Evolutionary conservation across 2,888 invertebrate genomes (phyloP).

Genomic region (Synergus gifuensis): DNA sequence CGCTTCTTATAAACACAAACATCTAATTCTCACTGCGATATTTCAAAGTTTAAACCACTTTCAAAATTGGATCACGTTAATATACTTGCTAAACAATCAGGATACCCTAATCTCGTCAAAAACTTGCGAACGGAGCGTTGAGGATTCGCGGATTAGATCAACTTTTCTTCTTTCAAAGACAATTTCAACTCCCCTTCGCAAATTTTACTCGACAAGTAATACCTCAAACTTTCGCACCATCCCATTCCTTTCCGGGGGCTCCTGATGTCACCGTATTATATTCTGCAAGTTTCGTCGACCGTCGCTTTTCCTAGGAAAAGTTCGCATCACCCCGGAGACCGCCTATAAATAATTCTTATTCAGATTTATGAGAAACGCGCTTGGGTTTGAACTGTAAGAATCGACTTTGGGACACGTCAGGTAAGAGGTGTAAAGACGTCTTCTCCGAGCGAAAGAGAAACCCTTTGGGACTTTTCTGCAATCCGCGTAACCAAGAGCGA

Average conservation of each 20-base stretch:
- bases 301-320: constrained; percentile 42
- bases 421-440: constrained; percentile 35
- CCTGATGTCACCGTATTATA: constrained; percentile 36
- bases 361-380: constrained; percentile 65
- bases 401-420: constrained; percentile 53
- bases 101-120: neutral
- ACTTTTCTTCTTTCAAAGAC: constrained; percentile 51
- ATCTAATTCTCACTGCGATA: neutral
- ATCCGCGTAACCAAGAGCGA: constrained; percentile 20
- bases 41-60: neutral
- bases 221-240: constrained; percentile 26
- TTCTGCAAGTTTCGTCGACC: constrained; percentile 40
- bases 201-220: constrained; percentile 14
- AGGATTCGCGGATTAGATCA: constrained; percentile 31
- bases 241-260: constrained; percentile 14
- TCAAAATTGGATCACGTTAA: neutral
- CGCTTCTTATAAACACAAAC: too few species aligned
- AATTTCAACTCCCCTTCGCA: constrained; percentile 4
- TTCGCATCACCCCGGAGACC: constrained; percentile 47
- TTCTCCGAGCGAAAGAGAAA: constrained; percentile 4
- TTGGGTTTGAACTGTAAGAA: constrained; percentile 55
- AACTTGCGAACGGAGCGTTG: neutral
- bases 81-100: neutral
- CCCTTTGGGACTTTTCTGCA: neutral
- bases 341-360: constrained; percentile 72